Base-by-base conservation (phyloP, 2,888 invertebrate species). In the Drepanosiphum platanoidis region DNA sequence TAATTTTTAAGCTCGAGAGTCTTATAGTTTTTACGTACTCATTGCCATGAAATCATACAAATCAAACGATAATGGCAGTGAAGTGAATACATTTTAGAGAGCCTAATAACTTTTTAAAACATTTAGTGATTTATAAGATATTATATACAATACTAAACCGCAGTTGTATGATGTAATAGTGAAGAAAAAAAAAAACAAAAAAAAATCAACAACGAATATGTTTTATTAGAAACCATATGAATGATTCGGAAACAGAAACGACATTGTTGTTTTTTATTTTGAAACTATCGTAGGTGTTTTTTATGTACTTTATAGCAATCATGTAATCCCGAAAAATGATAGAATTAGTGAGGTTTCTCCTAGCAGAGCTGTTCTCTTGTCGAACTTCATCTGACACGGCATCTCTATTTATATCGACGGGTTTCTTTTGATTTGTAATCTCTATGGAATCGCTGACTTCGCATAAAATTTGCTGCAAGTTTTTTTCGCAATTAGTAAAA, bases 271-370 rank as follows among this genome's bases (percentile, higher is more conserved):
- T 22, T 46, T 32, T 74, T 3, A 0, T 42, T 34, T 3, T 34
- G 7, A 80, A 70, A 27, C n/a, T 1, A 4, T 9, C 3, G 58
- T 75, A 83, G 13, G 75, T 52, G 27, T 34, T 32, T 18, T 3
- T 11, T 13, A 83, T 0, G 36, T 83, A 83, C 15, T 83, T 42
- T 18, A 75, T 66, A 42, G 64, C 34, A 0, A 83, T 66, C 64
- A 75, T 66, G 18, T 75, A 83, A 52, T 83, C 83, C 5, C 83
- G 32, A 36, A 83, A 83, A 52, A 83, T 75, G 5, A 83, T 66
- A 27, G 83, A 83, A 13, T 83, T 83, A 18, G 36, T 46, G 1
- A 83, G 66, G 18, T 66, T 66, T 32, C 74, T 66, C 0, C 9
- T n/a, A 18, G 64, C 66, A 18, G 34, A 18, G 27, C 64, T 66